A percentile compares a stretch with the other conserved stretches of the same genome.
These are phyloP conservation scores for Ctenopoma multispine DNA, from an alignment of 2,797 vertebrate species.

Conservation along the genomic window DNA sequence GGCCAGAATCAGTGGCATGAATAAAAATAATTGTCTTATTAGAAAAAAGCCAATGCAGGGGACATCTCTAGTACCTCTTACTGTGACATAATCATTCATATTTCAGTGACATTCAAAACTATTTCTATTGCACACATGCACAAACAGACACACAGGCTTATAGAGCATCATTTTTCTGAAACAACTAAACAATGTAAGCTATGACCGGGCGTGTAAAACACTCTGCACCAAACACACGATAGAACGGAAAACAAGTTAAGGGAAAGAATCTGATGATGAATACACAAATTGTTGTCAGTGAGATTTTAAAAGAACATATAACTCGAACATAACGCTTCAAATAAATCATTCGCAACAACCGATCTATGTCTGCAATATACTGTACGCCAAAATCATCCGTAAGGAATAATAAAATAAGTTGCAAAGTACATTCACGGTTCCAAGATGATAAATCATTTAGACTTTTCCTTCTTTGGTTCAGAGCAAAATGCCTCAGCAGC, in stretches of 20 bases:
- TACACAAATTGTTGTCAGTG: background rate
- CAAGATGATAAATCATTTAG: background rate
- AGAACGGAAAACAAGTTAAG: background rate
- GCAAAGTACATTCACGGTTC: background rate
- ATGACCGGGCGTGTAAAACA: conserved; percentile 5
- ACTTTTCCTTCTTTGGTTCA: background rate
- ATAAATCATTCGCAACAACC: background rate
- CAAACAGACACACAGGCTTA: conserved; percentile 9
- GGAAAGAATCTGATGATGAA: background rate
- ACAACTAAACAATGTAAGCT: conserved; percentile 8
- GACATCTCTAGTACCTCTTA: conserved; percentile 24
- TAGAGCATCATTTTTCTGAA: conserved; percentile 21
- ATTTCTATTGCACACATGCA: conserved; percentile 15
- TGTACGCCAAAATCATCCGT: background rate
- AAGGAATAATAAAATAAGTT: background rate
- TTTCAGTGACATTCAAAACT: conserved; percentile 42
- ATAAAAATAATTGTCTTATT: conserved; percentile 76
- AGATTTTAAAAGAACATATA: too few relatives aligned
- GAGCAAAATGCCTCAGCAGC: too few relatives aligned
- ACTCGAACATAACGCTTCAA: background rate
- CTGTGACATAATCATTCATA: conserved; percentile 37
- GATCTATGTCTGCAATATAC: background rate
- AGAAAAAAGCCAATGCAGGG: conserved; percentile 59
- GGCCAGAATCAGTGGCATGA: conserved; percentile 60
- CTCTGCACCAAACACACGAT: conserved; percentile 4